Base-by-base conservation (phyloP, 2,797 vertebrate genomes). In the Notolabrus celidotus region DNA sequence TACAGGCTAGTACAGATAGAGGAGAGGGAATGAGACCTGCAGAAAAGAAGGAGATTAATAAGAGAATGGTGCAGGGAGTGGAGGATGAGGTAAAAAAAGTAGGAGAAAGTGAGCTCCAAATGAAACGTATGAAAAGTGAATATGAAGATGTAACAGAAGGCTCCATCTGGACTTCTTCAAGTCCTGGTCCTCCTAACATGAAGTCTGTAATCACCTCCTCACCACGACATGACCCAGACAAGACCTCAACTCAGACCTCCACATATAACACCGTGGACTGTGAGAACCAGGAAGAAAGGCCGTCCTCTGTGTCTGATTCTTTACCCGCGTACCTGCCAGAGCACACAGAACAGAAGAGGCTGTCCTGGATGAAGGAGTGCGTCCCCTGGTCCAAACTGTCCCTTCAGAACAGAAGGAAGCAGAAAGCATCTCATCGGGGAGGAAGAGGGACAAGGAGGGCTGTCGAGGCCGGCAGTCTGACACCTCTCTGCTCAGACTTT, bases 291-390 rank as follows among this genome's bases (percentile, higher is more conserved):
- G 41, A 39, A 11, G n/a, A 3, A 0, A 34, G 25, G 7, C 12
- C 22, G 10, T 9, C 49, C 19, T 9, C 50, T 8, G 22, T 14
- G 0, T 51, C 27, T 5, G 15, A 15, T 9, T 0, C 1, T n/a
- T 23, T 31, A 34, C 62, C 68, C 0, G 11, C 47, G 10, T 74
- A 57, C 56, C 77, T 96, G 79, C 76, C 86, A 9, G 91, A 92
- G 53, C 65, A 56, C 71, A 76, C 93, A 33, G 95, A 98, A 82
- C 87, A 92, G 56, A 98, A 93, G 82, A 94, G 96, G 71, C 72
- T 94, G 80, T 74, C 77, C 0, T 99, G 97, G 97, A 95, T 96
- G 90, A 94, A 89, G 47, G 92, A 86, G 11, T 96, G 92, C 73
- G 86, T 88, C 78, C 77, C 95, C 11, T 99, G 97, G 97, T 88